Base-by-base conservation (phyloP, 2,113 vertebrate genomes). In the Lota lota region DNA sequence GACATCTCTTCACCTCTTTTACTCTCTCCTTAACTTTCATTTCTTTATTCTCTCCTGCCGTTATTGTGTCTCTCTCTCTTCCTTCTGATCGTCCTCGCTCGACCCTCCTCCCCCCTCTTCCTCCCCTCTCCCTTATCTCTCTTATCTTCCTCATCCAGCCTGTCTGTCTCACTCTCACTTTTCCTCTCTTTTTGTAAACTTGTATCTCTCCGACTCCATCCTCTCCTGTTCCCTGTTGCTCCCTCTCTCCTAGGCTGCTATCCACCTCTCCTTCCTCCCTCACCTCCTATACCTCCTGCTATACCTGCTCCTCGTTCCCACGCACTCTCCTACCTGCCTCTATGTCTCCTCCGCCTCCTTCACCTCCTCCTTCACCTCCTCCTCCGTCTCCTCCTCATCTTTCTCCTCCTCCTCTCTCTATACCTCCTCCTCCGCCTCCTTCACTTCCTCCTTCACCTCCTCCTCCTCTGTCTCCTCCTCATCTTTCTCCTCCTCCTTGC, bases 251-350 rank as follows among this genome's bases (percentile, higher is more conserved):
- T 24, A 24, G 66, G 22, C 67, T 50, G 61, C 69, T 76, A 60
- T 61, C 28, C 21, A 14, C 63, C 68, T 70, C 50, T 73, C 70
- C 58, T 51, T 77, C 74, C 69, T 11, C 18, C 70, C 47, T 71
- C 22, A 15, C 22, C 17, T 10, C 21, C 59, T 67, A 63, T 65
- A 73, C 14, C 22, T 6, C 1, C 10, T 24, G 14, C 60, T 15
- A 14, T 18, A 3, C 21, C n/a, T n/a, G n/a, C n/a, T n/a, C n/a
- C n/a, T n/a, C 60, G 5, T 15, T 16, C 60, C 79, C 20, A 47
- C 10, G 74, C 70, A 36, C 61, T 18, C 14, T 21, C 57, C 19
- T 1, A 14, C 22, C 22, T 6, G 15, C 61, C 18, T 17, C 2
- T 16, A 24, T 17, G 5, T n/a, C n/a, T n/a, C n/a, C n/a, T n/a